These are phyloP conservation scores for Lycocerus yunnanus DNA, from an alignment of 2,888 invertebrate species.

Conservation along the genomic window DNA sequence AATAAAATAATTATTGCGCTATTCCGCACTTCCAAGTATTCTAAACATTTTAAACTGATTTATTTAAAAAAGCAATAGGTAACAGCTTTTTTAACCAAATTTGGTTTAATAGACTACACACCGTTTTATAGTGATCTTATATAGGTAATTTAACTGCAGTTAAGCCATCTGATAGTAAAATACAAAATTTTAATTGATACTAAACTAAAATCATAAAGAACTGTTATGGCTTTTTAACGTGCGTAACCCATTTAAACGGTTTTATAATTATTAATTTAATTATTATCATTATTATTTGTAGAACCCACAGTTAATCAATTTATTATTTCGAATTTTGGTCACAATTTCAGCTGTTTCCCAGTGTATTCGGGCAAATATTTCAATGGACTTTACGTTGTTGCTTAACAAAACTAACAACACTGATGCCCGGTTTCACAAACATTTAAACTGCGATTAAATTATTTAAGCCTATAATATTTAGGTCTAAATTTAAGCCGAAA, in stretches of 20 bases:
- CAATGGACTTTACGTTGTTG: too few species aligned
- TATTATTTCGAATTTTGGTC: neutral
- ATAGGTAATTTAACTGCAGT: neutral
- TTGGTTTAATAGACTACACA: neutral
- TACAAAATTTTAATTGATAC: neutral
- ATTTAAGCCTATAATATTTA: too few species aligned
- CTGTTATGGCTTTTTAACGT: neutral
- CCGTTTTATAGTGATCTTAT: neutral
- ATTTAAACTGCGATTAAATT: too few species aligned
- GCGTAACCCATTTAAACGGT: neutral
- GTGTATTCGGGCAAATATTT: too few species aligned
- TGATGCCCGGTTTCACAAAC: too few species aligned
- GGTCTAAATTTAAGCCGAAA: too few species aligned
- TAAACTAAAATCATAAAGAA: neutral
- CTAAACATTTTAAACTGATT: too few species aligned
- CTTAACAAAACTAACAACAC: too few species aligned
- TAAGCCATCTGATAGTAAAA: neutral
- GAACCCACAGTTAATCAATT: neutral
- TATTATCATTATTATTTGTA: neutral
- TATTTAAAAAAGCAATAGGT: too few species aligned
- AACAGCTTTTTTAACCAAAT: neutral
- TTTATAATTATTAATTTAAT: neutral
- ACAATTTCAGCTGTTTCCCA: neutral
- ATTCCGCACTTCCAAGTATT: too few species aligned
- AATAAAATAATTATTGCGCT: too few species aligned